Evolutionary conservation across 2,113 vertebrate species (phyloP), one percentile per base, ranked within the genome.

Genomic region (Hippocampus guttulatus): DNA sequence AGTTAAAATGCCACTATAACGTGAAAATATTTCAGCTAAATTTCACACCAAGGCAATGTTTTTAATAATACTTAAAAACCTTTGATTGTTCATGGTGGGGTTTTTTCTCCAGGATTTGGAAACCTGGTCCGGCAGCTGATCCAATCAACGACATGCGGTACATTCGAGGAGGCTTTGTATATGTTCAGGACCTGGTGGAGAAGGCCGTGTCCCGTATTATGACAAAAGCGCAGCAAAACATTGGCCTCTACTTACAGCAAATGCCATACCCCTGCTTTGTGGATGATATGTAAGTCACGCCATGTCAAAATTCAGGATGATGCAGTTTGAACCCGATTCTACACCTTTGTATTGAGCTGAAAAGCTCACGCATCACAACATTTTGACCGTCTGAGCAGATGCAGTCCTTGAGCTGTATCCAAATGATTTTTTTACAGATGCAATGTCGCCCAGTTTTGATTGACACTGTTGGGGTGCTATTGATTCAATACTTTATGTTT

Each of bases 261-360:
- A 96, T 96, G 93, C 96, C 96, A 2, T 95, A 97, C 72, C 95
- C 94, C 0, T 98, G 96, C 89, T 95, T 93, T 0, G 94, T 96
- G 73, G 94, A 96, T 0, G 95, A 97, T 0, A 84, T 92, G 95
- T 97, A 78, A 93, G 96, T 85, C 21, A 10, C 51, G n/a, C 23
- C 55, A 3, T 21, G 14, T 51, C 38, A 65, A 41, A 23, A 0
- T 41, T 45, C 7, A 16, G 5, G 3, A 64, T n/a, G 20, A 8
- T 54, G 8, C 11, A 25, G 5, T 57, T 5, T 57, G 21, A 57
- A 57, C n/a, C 54, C 9, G 12, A 9, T 23, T 25, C 11, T 12
- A 12, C 54, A 57, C 52, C 7, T 8, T 54, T 21, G 1, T 54
- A n/a, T 21, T 61, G 58, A 33, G 15, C 14, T 60, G 7, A 8